Base-by-base conservation (phyloP, 2,888 invertebrate species). In the Palloptera scutellata region DNA sequence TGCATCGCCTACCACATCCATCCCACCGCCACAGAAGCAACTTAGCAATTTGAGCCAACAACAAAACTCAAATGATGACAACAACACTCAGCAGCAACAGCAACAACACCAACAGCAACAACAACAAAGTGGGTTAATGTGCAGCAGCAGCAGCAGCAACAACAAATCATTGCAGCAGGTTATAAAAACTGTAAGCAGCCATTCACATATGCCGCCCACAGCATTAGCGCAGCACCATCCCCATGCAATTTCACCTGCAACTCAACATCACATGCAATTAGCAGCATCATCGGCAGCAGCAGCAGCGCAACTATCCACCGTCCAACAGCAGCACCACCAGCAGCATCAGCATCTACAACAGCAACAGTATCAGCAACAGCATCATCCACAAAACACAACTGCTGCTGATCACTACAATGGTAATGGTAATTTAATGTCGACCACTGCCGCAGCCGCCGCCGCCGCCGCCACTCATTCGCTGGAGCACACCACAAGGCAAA, bases 271-370 rank as follows among this genome's bases (percentile, higher is more conserved):
- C 19, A 53, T 67, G 63, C 67, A 67, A 40, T 13, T 67, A 30
- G 45, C 53, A 30, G 45, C 65, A 19, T 55, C 65, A 17, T 48
- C 63, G 20, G 43, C 51, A 52, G n/a, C n/a, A n/a, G n/a, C 58
- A 30, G 30, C 30, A 30, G 30, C 30, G 6, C 30, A 30, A 30
- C 30, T 30, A 30, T 30, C 30, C 30, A 30, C 30, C 30, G 30
- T 30, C 30, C 58, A 62, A 20, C 59, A 60, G 62, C 67, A 62
- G 17, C 66, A 60, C 17, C 48, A 52, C 40, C 66, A 67, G 51
- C 66, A 54, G 19, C 67, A 65, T 62, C 61, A 59, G 17, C 70
- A 82, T 81, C 76, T 52, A 57, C 15, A 70, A 8, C 64, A 70
- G 30, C 52, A 68, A 1, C 68, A 69, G 53, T 61, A 66, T 30